Evolutionary conservation across 2,888 invertebrate genomes (phyloP), one percentile per base, ranked within the genome.

Genomic region (Panzeria rudis): DNA sequence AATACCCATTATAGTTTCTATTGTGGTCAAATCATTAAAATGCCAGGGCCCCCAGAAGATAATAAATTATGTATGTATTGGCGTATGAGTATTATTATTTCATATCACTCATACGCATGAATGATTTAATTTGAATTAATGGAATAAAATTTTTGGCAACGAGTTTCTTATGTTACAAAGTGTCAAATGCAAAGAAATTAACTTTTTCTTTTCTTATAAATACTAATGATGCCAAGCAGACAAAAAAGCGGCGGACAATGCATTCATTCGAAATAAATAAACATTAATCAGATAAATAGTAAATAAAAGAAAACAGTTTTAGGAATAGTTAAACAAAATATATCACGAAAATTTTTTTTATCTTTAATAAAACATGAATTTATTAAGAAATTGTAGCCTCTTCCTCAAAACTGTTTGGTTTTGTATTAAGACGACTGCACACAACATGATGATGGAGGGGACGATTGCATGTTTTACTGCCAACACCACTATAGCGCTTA

Each of bases 381-480:
- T 76, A 17, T 75, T 76, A 78, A 47, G 66, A 80, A 61, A 76
- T n/a, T 8, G 82, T 20, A 13, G 87, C 83, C 54, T 87, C 89
- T 64, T 91, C 92, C 79, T 92, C 91, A 85, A 91, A 91, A 84
- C 92, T 91, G 84, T 90, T 90, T 90, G 92, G 92, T 81, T 87
- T 88, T 79, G 77, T 35, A 17, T 89, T 90, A 54, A 89, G 88
- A 3, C 87, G 87, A 64, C 84, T 88, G 59, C 73, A 56, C 5
- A 64, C 64, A 41, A 79, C 29, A 54, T 75, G 81, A 23, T 76
- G 80, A 41, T 52, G 66, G 54, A 29, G 1, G 23, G 50, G 32
- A 59, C 32, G 62, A 41, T 47, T 35, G 25, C 13, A 54, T 20
- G 68, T 25, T 41, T 41, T 69, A 8, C 29, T 41, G 41, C 69